Percentiles rank a stretch among this genome's conserved stretches.
phyloP scores from a whole-genome alignment of 2,113 vertebrate genomes.

The Embiotoca jacksoni region DNA sequence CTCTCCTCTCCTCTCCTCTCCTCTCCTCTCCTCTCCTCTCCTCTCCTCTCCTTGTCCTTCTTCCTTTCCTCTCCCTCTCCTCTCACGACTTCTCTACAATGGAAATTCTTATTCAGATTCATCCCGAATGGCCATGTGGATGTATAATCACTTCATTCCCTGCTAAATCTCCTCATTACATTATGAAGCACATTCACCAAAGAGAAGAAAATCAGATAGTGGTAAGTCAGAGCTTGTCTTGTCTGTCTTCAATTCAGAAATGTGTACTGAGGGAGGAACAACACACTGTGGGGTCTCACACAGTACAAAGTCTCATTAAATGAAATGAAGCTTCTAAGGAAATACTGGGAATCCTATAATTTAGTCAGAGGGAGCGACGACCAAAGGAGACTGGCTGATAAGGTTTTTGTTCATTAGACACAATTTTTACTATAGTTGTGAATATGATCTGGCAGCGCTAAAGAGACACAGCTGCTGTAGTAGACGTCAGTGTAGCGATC shows the following conservation, averaged over 20 bases:
- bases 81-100: slow-evolving; percentile 38
- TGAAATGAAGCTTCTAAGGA: slow-evolving; percentile 53
- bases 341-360: slow-evolving; percentile 50
- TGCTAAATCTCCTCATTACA: slow-evolving; percentile 72
- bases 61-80: neutral
- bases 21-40: neutral
- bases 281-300: slow-evolving; percentile 54
- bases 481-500: slow-evolving; percentile 5
- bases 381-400: slow-evolving; percentile 42
- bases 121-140: slow-evolving; percentile 51
- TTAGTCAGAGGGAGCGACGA: slow-evolving; percentile 54
- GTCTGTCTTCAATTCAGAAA: slow-evolving; percentile 56
- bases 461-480: slow-evolving; percentile 30
- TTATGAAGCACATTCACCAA: slow-evolving; percentile 71
- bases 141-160: slow-evolving; percentile 72
- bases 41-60: neutral
- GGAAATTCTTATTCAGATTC: slow-evolving; percentile 70
- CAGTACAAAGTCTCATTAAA: slow-evolving; percentile 63
- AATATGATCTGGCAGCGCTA: slow-evolving; percentile 26
- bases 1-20: neutral
- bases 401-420: slow-evolving; percentile 34
- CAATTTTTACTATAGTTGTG: slow-evolving; percentile 5
- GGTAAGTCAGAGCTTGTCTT: slow-evolving; percentile 59
- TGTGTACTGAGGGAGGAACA: slow-evolving; percentile 62
- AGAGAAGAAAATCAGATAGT: slow-evolving; percentile 69